Conservation (phyloP, 2,888 invertebrate species). For the Heterodera filipjevi region DNA sequence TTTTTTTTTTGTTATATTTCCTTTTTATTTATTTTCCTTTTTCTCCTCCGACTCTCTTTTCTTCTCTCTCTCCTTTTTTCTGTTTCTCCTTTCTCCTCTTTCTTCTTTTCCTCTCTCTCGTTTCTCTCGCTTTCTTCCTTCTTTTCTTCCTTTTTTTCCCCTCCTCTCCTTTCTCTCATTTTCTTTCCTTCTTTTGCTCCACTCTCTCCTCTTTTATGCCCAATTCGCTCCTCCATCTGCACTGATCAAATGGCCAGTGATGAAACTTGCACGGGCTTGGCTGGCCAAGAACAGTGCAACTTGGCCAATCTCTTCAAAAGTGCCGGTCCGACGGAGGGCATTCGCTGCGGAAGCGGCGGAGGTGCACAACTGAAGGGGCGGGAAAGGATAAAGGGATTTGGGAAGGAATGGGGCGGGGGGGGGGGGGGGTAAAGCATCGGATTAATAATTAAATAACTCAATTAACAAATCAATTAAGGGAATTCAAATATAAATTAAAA, state of each 20-base stretch:
- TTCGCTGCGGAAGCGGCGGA: not conserved
- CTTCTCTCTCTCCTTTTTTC: no score
- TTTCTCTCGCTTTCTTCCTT: no score
- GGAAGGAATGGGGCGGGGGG: no score
- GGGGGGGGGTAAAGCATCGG: no score
- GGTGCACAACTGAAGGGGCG: not conserved
- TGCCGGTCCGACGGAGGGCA: slow-evolving; percentile 13
- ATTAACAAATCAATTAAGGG: no score
- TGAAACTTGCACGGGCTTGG: not conserved
- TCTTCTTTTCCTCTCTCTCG: no score
- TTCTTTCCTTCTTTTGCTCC: not conserved
- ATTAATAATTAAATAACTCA: no score
- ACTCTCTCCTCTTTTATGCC: not conserved
- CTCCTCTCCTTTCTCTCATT: not conserved
- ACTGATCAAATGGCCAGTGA: not conserved
- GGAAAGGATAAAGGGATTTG: not conserved
- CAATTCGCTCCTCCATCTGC: not conserved
- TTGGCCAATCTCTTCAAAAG: slow-evolving; percentile 6
- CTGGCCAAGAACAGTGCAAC: slow-evolving; percentile 11
- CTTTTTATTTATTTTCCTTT: no score
- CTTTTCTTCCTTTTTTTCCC: not conserved
- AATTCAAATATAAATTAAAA: no score
- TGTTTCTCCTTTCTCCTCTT: no score
- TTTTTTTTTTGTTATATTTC: no score
- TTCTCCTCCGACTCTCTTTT: no score